Percentiles rank a stretch among this genome's conserved stretches.
phyloP scores from a whole-genome alignment of 2,888 invertebrate species.

The Trissonchulus latispiculum region DNA sequence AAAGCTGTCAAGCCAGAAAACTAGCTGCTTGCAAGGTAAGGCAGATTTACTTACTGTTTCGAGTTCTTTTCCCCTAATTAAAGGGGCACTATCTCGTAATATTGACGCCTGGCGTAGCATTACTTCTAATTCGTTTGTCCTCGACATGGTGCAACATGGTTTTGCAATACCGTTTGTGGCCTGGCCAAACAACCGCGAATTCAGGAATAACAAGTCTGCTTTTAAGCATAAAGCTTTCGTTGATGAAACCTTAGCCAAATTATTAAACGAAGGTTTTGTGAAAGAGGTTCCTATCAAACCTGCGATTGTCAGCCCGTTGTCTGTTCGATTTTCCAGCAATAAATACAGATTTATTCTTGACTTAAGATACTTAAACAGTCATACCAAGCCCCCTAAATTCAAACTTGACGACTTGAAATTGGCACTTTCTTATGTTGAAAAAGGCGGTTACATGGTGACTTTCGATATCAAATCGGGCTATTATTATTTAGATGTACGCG shows the following conservation, averaged over 20 bases:
- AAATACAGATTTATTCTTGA: neutral
- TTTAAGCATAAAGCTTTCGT: neutral
- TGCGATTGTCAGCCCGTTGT: neutral
- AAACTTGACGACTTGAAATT: neutral
- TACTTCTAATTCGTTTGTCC: neutral
- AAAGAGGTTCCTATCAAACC: neutral
- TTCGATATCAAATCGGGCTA: slow-evolving; percentile 8
- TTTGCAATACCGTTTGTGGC: neutral
- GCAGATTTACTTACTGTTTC: too few relatives aligned
- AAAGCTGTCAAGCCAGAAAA: too few relatives aligned
- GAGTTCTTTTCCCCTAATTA: too few relatives aligned
- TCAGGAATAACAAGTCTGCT: neutral
- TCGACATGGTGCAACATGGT: neutral
- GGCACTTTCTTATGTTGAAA: neutral
- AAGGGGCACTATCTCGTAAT: neutral
- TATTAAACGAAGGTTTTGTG: neutral
- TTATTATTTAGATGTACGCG: neutral
- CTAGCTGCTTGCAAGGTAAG: too few relatives aligned
- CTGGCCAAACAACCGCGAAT: neutral
- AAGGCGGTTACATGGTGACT: neutral
- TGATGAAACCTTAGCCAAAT: neutral
- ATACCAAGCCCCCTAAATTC: neutral
- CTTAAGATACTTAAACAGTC: neutral
- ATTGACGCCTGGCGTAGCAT: neutral
- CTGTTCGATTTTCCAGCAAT: neutral